Conservation (phyloP, 2,113 vertebrate species). For the Rhynchomys soricoides region DNA sequence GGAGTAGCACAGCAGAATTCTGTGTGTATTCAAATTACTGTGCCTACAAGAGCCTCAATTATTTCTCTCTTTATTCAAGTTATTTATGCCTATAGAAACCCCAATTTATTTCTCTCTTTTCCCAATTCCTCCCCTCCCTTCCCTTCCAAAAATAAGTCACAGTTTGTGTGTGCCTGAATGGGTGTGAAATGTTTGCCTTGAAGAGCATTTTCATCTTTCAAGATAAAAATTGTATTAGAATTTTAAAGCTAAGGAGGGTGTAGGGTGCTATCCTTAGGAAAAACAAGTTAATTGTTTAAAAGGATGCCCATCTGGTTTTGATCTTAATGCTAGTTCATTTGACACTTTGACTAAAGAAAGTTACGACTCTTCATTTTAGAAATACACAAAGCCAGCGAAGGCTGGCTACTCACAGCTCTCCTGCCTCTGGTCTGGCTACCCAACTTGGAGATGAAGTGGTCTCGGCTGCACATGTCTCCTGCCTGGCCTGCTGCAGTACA, state of each 20-base stretch:
- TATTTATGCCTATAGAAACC: no score
- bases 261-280: not conserved
- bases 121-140: not conserved
- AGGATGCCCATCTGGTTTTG: conserved; percentile 70
- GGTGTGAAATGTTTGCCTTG: conserved; percentile 55
- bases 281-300: conserved; percentile 56
- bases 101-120: conserved; percentile 44
- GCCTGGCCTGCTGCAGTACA: not conserved
- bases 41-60: conserved; percentile 4
- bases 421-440: not conserved
- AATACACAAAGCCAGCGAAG: conserved; percentile 28
- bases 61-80: no score
- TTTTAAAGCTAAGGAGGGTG: conserved; percentile 41
- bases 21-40: conserved; percentile 54
- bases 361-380: conserved; percentile 52
- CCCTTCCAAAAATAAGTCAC: conserved; percentile 25
- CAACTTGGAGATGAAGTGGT: not conserved
- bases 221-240: conserved; percentile 55
- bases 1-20: conserved; percentile 64
- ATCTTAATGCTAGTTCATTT: conserved; percentile 52
- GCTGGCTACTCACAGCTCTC: not conserved
- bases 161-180: not conserved
- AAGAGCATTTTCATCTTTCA: not conserved
- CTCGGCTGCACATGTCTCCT: conserved; percentile 30
- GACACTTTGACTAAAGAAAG: conserved; percentile 37